Conservation (phyloP, 2,113 vertebrate species). For the Chamaetylas fuelleborni region DNA sequence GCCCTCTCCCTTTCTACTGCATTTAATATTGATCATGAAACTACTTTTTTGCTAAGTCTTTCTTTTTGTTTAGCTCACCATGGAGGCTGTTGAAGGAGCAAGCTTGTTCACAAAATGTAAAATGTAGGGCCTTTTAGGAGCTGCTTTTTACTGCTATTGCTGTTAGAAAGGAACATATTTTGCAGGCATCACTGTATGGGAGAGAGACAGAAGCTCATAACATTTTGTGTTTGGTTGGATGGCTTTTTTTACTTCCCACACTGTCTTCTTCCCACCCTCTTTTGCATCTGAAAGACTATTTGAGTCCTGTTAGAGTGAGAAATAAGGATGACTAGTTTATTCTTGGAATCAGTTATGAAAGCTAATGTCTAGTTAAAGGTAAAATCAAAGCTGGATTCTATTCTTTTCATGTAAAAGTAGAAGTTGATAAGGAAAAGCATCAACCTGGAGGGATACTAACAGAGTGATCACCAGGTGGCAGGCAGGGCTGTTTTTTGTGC, state of each 20-base stretch:
- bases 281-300: neutral
- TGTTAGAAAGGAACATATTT: neutral
- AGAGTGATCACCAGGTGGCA: conserved; percentile 59
- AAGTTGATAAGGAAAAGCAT: neutral
- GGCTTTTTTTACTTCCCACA: neutral
- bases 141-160: neutral
- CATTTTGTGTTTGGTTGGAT: neutral
- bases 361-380: neutral
- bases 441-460: neutral
- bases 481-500: conserved; percentile 50
- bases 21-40: neutral
- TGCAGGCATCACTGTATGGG: neutral
- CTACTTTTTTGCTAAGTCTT: neutral
- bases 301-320: neutral
- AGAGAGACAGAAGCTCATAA: neutral
- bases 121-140: neutral
- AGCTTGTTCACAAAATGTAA: neutral
- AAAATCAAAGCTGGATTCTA: neutral
- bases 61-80: neutral
- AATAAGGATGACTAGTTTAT: neutral
- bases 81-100: neutral
- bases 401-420: neutral
- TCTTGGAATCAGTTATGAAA: neutral
- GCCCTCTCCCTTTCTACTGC: neutral
- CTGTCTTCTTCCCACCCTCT: neutral